Conservation (phyloP, 2,888 invertebrate genomes). For the Alviniconcha strummeri region DNA sequence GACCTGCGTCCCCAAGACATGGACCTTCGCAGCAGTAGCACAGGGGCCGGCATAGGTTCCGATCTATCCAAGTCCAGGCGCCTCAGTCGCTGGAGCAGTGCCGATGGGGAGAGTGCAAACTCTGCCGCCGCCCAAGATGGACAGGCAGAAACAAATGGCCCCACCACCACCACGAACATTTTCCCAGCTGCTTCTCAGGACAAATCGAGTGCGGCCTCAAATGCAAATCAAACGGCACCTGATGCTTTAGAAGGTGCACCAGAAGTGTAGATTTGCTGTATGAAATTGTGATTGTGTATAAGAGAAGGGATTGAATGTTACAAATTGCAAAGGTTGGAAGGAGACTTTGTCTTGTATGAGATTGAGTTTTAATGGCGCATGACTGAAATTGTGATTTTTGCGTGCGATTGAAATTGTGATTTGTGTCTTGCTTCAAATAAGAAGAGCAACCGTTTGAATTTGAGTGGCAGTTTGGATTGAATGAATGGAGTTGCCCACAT, state of each 20-base stretch:
- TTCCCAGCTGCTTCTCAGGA: too few species aligned
- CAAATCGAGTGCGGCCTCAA: background rate
- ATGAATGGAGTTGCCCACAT: too few species aligned
- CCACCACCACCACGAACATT: background rate
- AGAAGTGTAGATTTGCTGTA: background rate
- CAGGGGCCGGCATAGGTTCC: constrained; percentile 4
- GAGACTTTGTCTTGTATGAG: too few species aligned
- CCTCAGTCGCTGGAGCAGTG: constrained; percentile 52
- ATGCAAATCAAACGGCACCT: background rate
- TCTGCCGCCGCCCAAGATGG: background rate
- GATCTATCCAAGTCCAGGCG: constrained; percentile 40
- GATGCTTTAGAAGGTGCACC: background rate
- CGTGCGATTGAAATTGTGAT: too few species aligned
- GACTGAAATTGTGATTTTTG: too few species aligned
- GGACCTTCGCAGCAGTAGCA: background rate
- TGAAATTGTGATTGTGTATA: too few species aligned
- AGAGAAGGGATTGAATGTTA: too few species aligned
- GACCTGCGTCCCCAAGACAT: constrained; percentile 23
- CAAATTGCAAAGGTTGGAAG: too few species aligned
- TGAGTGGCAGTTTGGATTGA: too few species aligned
- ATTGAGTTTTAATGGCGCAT: too few species aligned
- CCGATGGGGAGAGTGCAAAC: background rate
- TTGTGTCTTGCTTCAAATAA: too few species aligned
- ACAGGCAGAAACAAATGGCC: constrained; percentile 22
- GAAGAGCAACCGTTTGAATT: too few species aligned